Evolutionary conservation across 1,140 invertebrate species (phyloP), one percentile per base, ranked within the genome.

Genomic region (Scaptomyza pallida): DNA sequence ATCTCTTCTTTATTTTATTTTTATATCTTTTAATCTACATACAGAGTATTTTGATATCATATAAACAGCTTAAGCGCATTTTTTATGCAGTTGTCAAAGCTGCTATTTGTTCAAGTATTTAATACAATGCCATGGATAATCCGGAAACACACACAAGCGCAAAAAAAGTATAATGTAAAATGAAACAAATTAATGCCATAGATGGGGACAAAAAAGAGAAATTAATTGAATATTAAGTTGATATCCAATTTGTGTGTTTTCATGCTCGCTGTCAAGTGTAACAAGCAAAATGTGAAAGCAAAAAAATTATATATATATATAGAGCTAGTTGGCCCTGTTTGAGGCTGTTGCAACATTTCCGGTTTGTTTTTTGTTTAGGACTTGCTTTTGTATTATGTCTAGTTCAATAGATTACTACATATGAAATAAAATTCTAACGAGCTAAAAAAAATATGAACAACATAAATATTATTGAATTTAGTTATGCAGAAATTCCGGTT

Each of bases 81-180:
- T 40, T 54, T 37, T 35, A 35, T 37, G 50, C 16, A 19, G 35
- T 37, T 37, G 16, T 41, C 13, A 40, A 43, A 55, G 21, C 43
- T 55, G 10, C 35, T 23, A 55, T 55, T 55, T 55, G 52, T 43
- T 16, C 4, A 23, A 43, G 21, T 55, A 43, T 41, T 55, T 55
- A 52, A 52, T 52, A 16, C 33, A 37, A 52, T 21, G 35, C 37
- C 52, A 6, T 9, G 52, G 21, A 41, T 55, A 15, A 54, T 23
- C 35, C 12, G 33, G 5, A 17, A 16, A 19, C 16, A 35, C n/a
- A n/a, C n/a, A n/a, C 15, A 48, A 21, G 4, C 2, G 6, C 2
- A 30, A 30, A 13, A 13, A 47, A 47, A 21, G 13, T 1, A 23
- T n/a, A 19, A 15, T 16, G 52, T 43, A 43, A 55, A 55, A 55